phyloP scores from a whole-genome alignment of 2,797 vertebrate genomes.

The Pangasius krempfi region DNA sequence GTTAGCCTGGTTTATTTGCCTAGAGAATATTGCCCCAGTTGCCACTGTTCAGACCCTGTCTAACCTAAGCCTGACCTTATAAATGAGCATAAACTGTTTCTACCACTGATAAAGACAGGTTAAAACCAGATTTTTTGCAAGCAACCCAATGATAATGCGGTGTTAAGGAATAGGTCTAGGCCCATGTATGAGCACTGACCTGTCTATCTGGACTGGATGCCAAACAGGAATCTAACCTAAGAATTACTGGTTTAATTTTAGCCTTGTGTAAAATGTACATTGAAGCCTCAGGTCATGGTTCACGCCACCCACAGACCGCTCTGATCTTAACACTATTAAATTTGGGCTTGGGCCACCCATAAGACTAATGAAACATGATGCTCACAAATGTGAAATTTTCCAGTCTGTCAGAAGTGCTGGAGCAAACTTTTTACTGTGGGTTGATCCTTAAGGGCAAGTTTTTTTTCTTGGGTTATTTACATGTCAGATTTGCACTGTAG shows the following conservation, averaged over 20 bases:
- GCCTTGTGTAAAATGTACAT: conserved; percentile 8
- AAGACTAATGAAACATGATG: conserved; percentile 59
- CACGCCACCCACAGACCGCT: not conserved
- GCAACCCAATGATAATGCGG: not conserved
- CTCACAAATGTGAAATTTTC: conserved; percentile 61
- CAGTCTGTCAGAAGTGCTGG: conserved; percentile 43
- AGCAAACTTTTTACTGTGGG: conserved; percentile 56
- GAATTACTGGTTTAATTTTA: conserved; percentile 11
- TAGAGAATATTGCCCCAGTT: not conserved
- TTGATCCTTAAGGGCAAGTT: conserved; percentile 21
- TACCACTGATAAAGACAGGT: not conserved
- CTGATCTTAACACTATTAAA: conserved; percentile 18
- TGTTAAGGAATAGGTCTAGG: not conserved
- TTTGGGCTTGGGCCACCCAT: conserved; percentile 2
- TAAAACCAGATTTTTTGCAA: not conserved
- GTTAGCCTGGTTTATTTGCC: not conserved
- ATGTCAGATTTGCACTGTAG: not conserved
- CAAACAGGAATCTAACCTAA: not conserved
- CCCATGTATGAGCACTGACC: not conserved
- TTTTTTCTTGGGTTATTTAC: not conserved
- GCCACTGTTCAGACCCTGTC: not conserved
- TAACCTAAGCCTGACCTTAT: not conserved
- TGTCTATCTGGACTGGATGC: not conserved
- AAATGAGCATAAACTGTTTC: not conserved
- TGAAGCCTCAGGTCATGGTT: conserved; percentile 7